These are phyloP conservation scores for Drosophila infuscata DNA, from an alignment of 2,888 invertebrate species.

Conservation along the genomic window DNA sequence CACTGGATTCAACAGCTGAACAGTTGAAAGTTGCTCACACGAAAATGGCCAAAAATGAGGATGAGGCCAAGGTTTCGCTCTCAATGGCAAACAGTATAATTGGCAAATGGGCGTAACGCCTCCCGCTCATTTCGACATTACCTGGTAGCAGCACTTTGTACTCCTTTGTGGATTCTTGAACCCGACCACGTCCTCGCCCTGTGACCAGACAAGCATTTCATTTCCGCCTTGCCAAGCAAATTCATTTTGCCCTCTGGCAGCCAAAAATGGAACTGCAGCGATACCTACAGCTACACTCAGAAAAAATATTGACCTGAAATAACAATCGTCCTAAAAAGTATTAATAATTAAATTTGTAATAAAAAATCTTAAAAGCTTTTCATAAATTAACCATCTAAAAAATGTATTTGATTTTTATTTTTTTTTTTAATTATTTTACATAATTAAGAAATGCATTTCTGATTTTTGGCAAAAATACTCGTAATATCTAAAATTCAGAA, in stretches of 20 bases:
- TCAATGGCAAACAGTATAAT: conserved; percentile 43
- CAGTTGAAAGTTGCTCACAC: conserved; percentile 8
- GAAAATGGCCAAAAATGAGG: conserved; percentile 6
- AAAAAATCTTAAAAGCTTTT: background rate
- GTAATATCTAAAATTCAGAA: too few relatives aligned
- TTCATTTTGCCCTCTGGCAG: conserved; percentile 34
- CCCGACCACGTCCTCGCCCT: conserved; percentile 1
- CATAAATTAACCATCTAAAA: background rate
- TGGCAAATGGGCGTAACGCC: conserved; percentile 31
- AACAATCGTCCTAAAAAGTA: rapidly evolving
- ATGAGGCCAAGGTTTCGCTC: background rate
- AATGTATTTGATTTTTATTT: too few relatives aligned
- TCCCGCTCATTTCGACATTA: conserved; percentile 17
- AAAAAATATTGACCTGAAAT: background rate
- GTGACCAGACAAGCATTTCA: conserved; percentile 57
- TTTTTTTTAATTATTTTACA: too few relatives aligned
- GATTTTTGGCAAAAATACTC: too few relatives aligned
- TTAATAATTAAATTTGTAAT: background rate
- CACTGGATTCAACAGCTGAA: conserved; percentile 28
- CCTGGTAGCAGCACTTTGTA: conserved; percentile 11
- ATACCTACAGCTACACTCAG: background rate
- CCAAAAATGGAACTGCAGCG: background rate
- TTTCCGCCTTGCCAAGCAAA: conserved; percentile 62
- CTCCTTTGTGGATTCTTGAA: conserved; percentile 28
- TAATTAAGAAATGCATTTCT: too few relatives aligned